phyloP scores from a whole-genome alignment of 2,888 invertebrate species.

The Eristalinus sepulchralis region DNA sequence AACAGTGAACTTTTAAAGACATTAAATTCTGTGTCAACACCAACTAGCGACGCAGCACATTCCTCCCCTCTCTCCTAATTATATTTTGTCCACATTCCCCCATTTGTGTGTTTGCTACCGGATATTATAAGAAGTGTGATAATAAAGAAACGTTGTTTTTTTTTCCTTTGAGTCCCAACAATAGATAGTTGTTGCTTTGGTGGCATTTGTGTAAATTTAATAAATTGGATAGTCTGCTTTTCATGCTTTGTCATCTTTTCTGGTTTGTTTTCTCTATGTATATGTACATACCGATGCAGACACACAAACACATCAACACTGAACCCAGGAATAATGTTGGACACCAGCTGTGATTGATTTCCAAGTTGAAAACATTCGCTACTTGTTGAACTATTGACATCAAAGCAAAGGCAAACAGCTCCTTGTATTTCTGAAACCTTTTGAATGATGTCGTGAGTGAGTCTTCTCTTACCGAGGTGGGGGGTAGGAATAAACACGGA shows the following conservation, averaged over 20 bases:
- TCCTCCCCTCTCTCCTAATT: neutral
- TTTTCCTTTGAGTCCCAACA: neutral
- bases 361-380: neutral
- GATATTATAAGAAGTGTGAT: neutral
- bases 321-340: neutral
- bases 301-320: neutral
- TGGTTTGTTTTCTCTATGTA: neutral
- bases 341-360: neutral
- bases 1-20: neutral
- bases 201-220: neutral
- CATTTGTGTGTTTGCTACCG: neutral
- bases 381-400: neutral
- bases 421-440: too few species aligned
- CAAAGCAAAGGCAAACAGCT: neutral
- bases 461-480: too few species aligned
- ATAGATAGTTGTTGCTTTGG: neutral
- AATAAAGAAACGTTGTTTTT: neutral
- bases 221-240: neutral
- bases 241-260: neutral
- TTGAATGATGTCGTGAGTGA: too few species aligned
- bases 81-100: neutral
- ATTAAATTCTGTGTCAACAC: neutral
- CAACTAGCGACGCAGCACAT: neutral
- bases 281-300: too few species aligned
- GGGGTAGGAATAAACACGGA: too few species aligned